phyloP scores from a whole-genome alignment of 2,113 vertebrate species.

The Cranoglanis bouderius region DNA sequence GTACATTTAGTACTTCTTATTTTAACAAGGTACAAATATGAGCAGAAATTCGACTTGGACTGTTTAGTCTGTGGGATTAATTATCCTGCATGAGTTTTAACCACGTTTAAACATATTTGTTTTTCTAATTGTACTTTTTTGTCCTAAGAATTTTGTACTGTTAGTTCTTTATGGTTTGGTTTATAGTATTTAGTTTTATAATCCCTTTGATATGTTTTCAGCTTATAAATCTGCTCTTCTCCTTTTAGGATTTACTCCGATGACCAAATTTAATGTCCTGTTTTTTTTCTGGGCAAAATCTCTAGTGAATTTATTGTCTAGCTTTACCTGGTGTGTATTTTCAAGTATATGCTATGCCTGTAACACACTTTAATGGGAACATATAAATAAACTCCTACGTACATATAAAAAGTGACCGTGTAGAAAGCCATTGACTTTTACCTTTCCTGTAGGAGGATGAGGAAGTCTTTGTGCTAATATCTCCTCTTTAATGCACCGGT shows the following conservation, averaged over 20 bases:
- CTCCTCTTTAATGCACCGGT: constrained; percentile 68
- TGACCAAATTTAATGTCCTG: constrained; percentile 45
- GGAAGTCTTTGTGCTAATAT: constrained; percentile 74
- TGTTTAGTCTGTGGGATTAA: neutral
- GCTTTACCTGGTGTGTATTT: constrained; percentile 64
- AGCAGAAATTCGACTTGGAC: neutral
- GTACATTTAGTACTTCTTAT: constrained; percentile 18
- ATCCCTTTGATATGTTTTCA: constrained; percentile 23
- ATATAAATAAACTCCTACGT: constrained; percentile 76
- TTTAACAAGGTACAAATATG: neutral
- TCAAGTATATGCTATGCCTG: constrained; percentile 61
- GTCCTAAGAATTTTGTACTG: neutral
- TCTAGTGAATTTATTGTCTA: constrained; percentile 56
- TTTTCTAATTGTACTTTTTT: constrained; percentile 1
- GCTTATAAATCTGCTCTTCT: constrained; percentile 37
- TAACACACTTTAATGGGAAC: constrained; percentile 75
- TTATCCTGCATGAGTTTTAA: neutral
- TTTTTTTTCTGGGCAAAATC: constrained; percentile 37
- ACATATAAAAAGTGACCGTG: constrained; percentile 73
- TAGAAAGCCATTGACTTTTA: constrained; percentile 77
- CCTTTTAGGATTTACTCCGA: constrained; percentile 51
- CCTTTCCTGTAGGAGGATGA: constrained; percentile 76
- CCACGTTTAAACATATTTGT: neutral
- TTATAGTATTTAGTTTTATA: constrained; percentile 13
- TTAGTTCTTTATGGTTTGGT: neutral